These are phyloP conservation scores for Lepidotrigona ventralis DNA, from an alignment of 1,140 invertebrate genomes.

Conservation along the genomic window DNA sequence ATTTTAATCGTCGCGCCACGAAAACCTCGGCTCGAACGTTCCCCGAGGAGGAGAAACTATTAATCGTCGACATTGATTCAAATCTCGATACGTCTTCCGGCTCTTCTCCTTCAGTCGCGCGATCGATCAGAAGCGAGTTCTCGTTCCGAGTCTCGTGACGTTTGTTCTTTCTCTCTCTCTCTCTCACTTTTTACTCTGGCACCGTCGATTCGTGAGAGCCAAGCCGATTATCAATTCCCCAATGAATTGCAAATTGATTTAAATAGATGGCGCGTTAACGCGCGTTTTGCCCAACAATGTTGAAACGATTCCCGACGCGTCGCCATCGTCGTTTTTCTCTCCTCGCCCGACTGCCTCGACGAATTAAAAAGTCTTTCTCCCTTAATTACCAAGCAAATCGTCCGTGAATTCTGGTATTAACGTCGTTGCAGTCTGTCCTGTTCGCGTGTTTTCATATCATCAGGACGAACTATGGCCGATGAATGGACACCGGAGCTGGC, in stretches of 20 bases:
- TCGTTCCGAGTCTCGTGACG: not conserved
- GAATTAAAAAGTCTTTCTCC: not conserved
- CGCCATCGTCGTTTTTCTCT: not conserved
- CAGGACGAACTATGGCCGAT: slow-evolving; percentile 16
- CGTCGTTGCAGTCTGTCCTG: not conserved
- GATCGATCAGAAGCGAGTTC: not conserved
- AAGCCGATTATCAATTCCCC: not conserved
- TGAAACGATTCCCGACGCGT: not conserved
- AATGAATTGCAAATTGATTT: slow-evolving; percentile 32
- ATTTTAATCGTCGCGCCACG: slow-evolving; percentile 49
- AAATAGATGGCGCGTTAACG: not conserved
- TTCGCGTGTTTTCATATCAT: slow-evolving; percentile 31
- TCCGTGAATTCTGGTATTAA: not conserved
- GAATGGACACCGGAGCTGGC: not conserved
- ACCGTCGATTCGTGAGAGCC: not conserved
- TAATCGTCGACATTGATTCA: slow-evolving; percentile 37
- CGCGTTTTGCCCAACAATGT: not conserved
- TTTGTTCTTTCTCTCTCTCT: not conserved
- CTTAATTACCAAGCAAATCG: not conserved
- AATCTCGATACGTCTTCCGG: slow-evolving; percentile 19
- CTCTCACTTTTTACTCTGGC: not conserved
- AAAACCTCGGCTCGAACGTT: not conserved
- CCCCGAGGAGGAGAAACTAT: slow-evolving; percentile 23
- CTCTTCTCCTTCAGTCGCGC: not conserved
- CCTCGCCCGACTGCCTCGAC: not conserved